These are phyloP conservation scores for Lipotes vexillifer DNA, from an alignment of 2,113 vertebrate genomes.

Conservation along the genomic window DNA sequence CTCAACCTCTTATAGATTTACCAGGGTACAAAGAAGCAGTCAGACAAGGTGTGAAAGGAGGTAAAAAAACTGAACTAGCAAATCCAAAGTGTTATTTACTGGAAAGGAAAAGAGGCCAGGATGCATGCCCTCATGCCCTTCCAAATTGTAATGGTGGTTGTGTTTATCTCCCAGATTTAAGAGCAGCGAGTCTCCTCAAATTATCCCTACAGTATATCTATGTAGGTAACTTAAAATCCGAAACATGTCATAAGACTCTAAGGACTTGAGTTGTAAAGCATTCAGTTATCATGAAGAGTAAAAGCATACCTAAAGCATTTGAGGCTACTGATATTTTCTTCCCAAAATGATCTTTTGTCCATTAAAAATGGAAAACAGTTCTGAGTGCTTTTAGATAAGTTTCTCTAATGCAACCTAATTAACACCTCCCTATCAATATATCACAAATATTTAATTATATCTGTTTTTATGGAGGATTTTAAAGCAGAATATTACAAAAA, in stretches of 20 bases:
- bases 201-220: background rate
- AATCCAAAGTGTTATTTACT: background rate
- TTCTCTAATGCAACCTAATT: background rate
- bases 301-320: background rate
- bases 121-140: background rate
- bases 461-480: background rate
- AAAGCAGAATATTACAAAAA: background rate
- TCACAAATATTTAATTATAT: background rate
- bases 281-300: background rate
- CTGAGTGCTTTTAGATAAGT: background rate
- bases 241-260: background rate
- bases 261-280: background rate
- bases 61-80: background rate
- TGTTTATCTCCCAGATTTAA: background rate
- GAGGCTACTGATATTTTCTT: background rate
- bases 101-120: background rate
- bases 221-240: background rate
- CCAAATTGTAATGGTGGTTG: background rate
- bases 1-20: background rate
- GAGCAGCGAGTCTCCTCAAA: background rate
- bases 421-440: background rate
- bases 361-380: background rate
- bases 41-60: background rate
- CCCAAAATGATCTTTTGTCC: background rate
- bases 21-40: background rate